phyloP scores from a whole-genome alignment of 2,888 invertebrate genomes.

The Uloborus plumipes region DNA sequence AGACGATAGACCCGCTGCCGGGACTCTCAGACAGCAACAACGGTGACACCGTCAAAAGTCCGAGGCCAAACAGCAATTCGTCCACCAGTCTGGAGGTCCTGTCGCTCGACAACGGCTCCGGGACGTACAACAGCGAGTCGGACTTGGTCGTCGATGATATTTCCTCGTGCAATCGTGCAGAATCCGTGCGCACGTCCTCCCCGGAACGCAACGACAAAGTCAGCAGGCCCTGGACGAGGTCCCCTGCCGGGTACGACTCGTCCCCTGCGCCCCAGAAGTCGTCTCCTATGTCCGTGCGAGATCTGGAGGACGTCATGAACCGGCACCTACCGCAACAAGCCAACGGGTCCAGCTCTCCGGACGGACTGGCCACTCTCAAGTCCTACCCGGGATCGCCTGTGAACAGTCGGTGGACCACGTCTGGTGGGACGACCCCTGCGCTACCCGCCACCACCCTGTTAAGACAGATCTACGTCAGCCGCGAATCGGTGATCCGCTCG shows the following conservation, averaged over 20 bases:
- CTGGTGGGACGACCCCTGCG: conserved; percentile 76
- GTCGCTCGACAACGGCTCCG: conserved; percentile 34
- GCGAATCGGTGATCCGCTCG: conserved; percentile 96
- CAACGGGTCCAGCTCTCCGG: conserved; percentile 46
- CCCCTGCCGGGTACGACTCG: conserved; percentile 18
- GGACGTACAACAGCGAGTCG: conserved; percentile 14
- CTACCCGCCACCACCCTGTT: conserved; percentile 91
- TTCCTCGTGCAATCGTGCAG: conserved; percentile 10
- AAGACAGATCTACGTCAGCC: conserved; percentile 90
- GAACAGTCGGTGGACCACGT: conserved; percentile 87
- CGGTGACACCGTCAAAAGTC: conserved; percentile 33
- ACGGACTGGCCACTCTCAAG: conserved; percentile 40
- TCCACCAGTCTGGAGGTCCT: conserved; percentile 51
- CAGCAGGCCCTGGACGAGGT: conserved; percentile 60
- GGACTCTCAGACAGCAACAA: neutral
- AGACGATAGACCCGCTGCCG: neutral
- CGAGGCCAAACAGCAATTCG: conserved; percentile 46
- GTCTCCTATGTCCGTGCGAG: conserved; percentile 80
- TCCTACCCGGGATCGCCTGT: conserved; percentile 35
- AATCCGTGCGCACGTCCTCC: neutral
- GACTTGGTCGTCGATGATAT: conserved; percentile 42
- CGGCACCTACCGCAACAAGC: conserved; percentile 79
- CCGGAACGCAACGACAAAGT: conserved; percentile 52
- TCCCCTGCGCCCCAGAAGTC: neutral
- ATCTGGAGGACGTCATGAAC: conserved; percentile 96